phyloP scores from a whole-genome alignment of 2,797 vertebrate genomes.

The Cyprinella venusta region DNA sequence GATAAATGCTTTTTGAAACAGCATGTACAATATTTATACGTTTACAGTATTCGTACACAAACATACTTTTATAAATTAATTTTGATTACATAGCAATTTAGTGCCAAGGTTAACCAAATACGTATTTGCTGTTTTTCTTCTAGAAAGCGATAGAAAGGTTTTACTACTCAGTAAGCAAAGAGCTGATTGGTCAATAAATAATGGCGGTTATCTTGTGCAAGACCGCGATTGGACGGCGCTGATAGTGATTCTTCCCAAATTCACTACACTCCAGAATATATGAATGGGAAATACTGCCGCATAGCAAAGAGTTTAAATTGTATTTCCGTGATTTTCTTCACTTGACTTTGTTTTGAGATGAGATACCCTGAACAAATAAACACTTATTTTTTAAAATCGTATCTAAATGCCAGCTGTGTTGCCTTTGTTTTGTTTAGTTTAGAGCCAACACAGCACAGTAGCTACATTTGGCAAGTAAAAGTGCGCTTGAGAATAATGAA shows the following conservation, averaged over 20 bases:
- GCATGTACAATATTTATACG: not conserved
- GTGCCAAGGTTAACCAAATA: not conserved
- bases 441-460: not conserved
- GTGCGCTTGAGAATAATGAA: no score
- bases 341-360: not conserved
- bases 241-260: not conserved
- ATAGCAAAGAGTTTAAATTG: not conserved
- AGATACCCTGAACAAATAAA: not conserved
- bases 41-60: not conserved
- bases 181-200: not conserved
- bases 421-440: not conserved
- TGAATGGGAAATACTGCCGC: conserved; percentile 5
- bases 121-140: not conserved
- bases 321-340: not conserved
- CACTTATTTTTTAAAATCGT: no score
- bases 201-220: not conserved
- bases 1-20: not conserved
- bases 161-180: conserved; percentile 11
- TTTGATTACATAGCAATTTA: no score
- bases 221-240: not conserved
- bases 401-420: not conserved
- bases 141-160: not conserved
- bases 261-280: not conserved
- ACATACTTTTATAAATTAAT: not conserved
- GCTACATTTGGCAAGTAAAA: not conserved